Evolutionary conservation across 2,797 vertebrate genomes (phyloP).

Genomic region (Geotrypetes seraphini): DNA sequence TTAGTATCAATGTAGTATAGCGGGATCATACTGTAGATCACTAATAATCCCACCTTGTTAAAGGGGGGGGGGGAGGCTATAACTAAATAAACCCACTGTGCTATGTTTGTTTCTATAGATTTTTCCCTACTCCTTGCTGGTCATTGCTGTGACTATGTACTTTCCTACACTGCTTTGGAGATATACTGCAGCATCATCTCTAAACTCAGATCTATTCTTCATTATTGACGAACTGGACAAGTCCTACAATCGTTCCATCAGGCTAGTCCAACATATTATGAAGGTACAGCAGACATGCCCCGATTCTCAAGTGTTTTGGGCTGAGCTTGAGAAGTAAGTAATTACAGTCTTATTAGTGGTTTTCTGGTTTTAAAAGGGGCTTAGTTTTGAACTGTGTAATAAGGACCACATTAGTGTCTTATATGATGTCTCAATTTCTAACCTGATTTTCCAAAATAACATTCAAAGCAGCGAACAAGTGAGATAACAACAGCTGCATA

Average conservation of each 20-base stretch:
- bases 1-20: no score
- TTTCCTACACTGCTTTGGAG: conserved; percentile 84
- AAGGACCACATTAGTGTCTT: no score
- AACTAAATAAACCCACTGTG: no score
- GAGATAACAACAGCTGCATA: no score
- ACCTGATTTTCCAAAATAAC: no score
- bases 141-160: conserved; percentile 84
- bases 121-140: conserved; percentile 86
- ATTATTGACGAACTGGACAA: conserved; percentile 90
- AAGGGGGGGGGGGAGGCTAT: no score
- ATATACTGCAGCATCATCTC: conserved; percentile 63
- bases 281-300: conserved; percentile 68
- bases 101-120: conserved; percentile 55
- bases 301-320: conserved; percentile 71
- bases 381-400: no score
- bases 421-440: no score
- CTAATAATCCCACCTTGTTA: no score
- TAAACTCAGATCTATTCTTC: conserved; percentile 82
- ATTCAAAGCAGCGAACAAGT: no score
- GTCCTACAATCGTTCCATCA: conserved; percentile 90
- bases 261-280: conserved; percentile 82
- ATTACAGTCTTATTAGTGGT: neutral
- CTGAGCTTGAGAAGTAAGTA: conserved; percentile 79
- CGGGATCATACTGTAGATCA: no score
- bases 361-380: neutral